phyloP scores from a whole-genome alignment of 2,888 invertebrate species.

The Drosophila atripex region DNA sequence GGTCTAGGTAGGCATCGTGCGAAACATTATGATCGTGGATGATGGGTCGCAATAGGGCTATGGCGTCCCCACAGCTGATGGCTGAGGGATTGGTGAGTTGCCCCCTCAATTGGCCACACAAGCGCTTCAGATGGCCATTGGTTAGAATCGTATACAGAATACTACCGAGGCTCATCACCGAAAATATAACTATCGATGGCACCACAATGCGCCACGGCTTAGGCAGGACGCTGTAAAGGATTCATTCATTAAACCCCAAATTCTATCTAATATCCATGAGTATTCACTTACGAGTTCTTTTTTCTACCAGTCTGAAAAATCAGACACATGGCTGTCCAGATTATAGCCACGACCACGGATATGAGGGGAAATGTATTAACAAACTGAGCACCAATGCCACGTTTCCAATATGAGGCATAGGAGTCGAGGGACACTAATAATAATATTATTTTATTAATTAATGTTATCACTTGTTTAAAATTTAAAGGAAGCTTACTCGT shows the following conservation, averaged over 20 bases:
- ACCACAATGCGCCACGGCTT: slow-evolving; percentile 83
- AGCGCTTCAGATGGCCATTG: slow-evolving; percentile 67
- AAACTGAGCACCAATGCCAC: slow-evolving; percentile 71
- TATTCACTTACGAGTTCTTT: slow-evolving; percentile 72
- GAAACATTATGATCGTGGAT: slow-evolving; percentile 72
- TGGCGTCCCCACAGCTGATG: slow-evolving; percentile 79
- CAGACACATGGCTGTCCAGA: slow-evolving; percentile 82
- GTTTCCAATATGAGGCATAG: slow-evolving; percentile 73
- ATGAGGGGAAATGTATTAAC: slow-evolving; percentile 79
- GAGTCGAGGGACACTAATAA: slow-evolving; percentile 75
- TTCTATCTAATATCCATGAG: background rate
- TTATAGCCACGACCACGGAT: slow-evolving; percentile 80
- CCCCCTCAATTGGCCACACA: slow-evolving; percentile 70
- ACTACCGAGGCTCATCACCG: slow-evolving; percentile 75
- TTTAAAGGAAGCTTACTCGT: slow-evolving; percentile 55
- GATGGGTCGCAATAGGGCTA: slow-evolving; percentile 75
- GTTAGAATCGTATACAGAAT: slow-evolving; percentile 72
- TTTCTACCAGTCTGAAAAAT: slow-evolving; percentile 80
- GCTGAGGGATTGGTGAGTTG: slow-evolving; percentile 71
- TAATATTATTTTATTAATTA: background rate
- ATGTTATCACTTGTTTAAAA: background rate
- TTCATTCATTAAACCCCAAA: too few relatives aligned
- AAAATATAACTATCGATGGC: slow-evolving; percentile 78
- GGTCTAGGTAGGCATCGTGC: slow-evolving; percentile 71
- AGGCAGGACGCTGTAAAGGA: slow-evolving; percentile 74